Base-by-base conservation (phyloP, 2,888 invertebrate species). In the Cryptocephalus moraei region DNA sequence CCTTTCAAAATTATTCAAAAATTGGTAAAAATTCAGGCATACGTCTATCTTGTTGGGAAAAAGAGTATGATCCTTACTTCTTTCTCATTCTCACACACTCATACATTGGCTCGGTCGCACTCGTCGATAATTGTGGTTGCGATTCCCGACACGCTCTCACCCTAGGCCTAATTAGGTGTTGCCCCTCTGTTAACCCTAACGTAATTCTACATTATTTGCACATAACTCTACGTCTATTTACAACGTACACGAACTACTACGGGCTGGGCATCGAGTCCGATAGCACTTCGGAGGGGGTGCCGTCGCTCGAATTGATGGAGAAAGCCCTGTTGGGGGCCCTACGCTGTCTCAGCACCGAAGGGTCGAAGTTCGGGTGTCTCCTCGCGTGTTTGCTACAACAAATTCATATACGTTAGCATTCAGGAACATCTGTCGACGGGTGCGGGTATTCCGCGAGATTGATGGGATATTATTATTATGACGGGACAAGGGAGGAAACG, bases 321-420 rank as follows among this genome's bases (percentile, higher is more conserved):
- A 71, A 71, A 33, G 75, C 72, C 59, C 73, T 65, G 60, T 73
- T 71, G 12, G 75, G 73, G 40, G 75, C 71, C 43, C 75, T 62
- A 32, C 76, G 66, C 57, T 76, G 75, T 48, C 75, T 62, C 46
- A 78, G 64, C 52, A 78, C 73, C 22, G 74, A 73, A 9, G 79
- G 77, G 59, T 78, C 75, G 64, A 79, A 80, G 59, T 79, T 75
- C 14, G 79, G 79, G 62, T 80, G 80, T 49, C 80, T 69, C 45
- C 76, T 65, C 8, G 79, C 79, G 60, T 81, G 81, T 69, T 81
- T 81, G 62, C 78, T 79, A 71, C 32, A 72, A 73, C 50, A 58
- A 60, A 56, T 40, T 40, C 10, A 22, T 22, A 22, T 22, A 22
- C 22, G 22, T 22, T 22, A 22, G 22, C 22, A 22, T 22, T 22